A percentile compares a stretch with the other conserved stretches of the same genome.
These are phyloP conservation scores for Hippotragus niger DNA, from an alignment of 2,113 vertebrate species.

Conservation along the genomic window DNA sequence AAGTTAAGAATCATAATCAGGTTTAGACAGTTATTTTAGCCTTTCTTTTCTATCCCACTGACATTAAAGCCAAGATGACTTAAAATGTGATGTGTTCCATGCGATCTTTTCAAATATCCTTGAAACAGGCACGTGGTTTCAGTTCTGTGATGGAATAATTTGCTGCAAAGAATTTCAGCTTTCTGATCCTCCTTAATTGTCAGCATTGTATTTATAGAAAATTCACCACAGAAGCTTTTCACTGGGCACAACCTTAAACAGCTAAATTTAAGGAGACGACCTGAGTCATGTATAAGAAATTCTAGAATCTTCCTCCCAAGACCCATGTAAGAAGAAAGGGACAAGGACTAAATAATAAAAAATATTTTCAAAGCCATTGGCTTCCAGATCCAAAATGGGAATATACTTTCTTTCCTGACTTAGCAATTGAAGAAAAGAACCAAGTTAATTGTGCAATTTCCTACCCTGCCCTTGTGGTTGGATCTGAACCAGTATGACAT, in stretches of 20 bases:
- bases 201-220: constrained; percentile 20
- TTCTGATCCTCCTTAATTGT: neutral
- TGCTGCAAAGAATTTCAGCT: neutral
- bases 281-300: neutral
- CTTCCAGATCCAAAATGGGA: neutral
- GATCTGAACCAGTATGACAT: constrained; percentile 23
- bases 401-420: neutral
- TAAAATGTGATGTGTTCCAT: neutral
- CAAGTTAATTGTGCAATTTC: neutral
- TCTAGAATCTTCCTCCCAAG: neutral
- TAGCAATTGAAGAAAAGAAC: neutral
- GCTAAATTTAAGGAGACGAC: neutral
- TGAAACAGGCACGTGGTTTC: neutral
- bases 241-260: neutral
- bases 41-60: constrained; percentile 34
- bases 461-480: neutral
- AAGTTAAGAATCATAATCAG: constrained; percentile 29
- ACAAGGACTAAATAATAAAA: neutral
- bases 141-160: neutral
- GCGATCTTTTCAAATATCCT: neutral
- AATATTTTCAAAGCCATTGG: constrained; percentile 4
- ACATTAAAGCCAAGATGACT: neutral
- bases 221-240: neutral
- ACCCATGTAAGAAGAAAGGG: neutral
- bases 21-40: neutral